Evolutionary conservation across 2,888 invertebrate genomes (phyloP).

Genomic region (Cepaea hortensis): DNA sequence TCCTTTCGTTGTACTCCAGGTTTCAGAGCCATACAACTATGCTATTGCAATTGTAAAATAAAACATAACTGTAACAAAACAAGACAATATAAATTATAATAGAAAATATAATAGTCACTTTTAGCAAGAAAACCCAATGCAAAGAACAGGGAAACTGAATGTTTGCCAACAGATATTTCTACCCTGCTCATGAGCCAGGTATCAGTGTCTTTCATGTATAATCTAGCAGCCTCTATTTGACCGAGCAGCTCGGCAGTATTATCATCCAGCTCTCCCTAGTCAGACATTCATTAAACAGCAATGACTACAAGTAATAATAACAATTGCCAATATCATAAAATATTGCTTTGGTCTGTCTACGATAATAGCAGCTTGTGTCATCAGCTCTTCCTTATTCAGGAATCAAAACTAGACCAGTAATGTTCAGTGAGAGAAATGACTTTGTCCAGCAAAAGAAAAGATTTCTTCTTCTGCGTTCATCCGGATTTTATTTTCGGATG

Average conservation of each 20-base stretch:
- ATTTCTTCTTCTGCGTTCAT: too few species aligned
- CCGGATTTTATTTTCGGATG: too few species aligned
- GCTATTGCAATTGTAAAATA: neutral
- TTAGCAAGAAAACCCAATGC: too few species aligned
- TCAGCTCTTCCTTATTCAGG: neutral
- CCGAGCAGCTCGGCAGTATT: slow-evolving; percentile 31
- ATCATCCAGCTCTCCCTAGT: slow-evolving; percentile 40
- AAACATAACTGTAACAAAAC: neutral
- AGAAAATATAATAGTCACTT: too few species aligned
- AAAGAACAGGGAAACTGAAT: neutral
- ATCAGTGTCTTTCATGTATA: slow-evolving; percentile 45
- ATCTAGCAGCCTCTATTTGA: slow-evolving; percentile 43
- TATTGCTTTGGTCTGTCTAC: too few species aligned
- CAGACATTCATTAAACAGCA: neutral
- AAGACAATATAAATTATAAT: neutral
- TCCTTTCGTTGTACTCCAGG: too few species aligned
- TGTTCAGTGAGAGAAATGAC: too few species aligned
- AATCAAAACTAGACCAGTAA: neutral
- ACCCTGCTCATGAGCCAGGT: slow-evolving; percentile 45
- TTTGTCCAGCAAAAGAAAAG: too few species aligned
- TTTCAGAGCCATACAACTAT: too few species aligned
- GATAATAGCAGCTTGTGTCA: too few species aligned
- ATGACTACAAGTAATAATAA: neutral
- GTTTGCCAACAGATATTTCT: neutral
- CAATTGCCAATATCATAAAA: neutral